Conservation (phyloP, 2,113 vertebrate genomes). For the Pedionomus torquatus region DNA sequence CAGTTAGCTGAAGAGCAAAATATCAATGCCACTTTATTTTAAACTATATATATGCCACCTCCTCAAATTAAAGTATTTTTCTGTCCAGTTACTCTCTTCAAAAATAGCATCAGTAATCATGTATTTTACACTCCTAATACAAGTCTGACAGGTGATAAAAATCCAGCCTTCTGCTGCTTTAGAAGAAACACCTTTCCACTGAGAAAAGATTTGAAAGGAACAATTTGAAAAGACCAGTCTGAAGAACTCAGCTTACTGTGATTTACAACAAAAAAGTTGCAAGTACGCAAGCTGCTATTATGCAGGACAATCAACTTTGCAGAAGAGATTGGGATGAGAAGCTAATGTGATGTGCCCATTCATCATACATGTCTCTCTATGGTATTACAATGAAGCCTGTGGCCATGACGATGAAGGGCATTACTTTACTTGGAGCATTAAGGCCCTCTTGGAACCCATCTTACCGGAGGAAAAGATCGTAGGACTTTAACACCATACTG, state of each 20-base stretch:
- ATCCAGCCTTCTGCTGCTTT: not conserved
- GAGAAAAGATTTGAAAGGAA: not conserved
- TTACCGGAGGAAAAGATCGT: constrained; percentile 93
- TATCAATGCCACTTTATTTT: not conserved
- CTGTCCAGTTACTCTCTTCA: not conserved
- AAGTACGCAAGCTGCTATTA: not conserved
- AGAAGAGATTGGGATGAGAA: too few relatives aligned
- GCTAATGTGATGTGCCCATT: not conserved
- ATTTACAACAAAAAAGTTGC: not conserved
- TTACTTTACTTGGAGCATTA: not conserved
- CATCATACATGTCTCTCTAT: accelerated
- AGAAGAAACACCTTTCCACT: not conserved
- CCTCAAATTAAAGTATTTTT: not conserved
- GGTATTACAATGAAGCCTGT: not conserved
- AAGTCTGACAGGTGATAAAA: not conserved
- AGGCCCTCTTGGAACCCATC: not conserved
- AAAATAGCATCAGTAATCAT: not conserved
- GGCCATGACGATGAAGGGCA: not conserved
- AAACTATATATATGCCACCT: not conserved
- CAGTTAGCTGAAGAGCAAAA: not conserved
- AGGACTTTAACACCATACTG: constrained; percentile 97
- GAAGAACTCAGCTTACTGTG: not conserved
- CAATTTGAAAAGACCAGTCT: not conserved
- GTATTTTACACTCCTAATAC: not conserved
- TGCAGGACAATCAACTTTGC: not conserved